Conservation (phyloP, 2,113 vertebrate genomes). For the Oenanthe oenanthe region DNA sequence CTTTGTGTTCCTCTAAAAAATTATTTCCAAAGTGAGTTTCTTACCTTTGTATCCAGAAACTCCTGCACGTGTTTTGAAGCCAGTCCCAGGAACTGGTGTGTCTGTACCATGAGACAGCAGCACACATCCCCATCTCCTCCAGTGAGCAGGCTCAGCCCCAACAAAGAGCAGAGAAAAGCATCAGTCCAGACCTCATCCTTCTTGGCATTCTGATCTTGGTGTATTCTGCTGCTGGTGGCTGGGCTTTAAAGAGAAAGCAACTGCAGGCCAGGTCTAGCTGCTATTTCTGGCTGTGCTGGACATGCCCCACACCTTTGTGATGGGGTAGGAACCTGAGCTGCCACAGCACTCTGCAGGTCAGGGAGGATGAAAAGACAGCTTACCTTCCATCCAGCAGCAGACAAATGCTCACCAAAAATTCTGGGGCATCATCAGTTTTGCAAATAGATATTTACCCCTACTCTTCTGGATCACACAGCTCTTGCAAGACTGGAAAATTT, state of each 20-base stretch:
- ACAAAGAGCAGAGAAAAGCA: not conserved
- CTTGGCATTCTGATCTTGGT: not conserved
- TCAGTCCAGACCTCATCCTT: not conserved
- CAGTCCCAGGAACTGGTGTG: not conserved
- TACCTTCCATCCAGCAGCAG: not conserved
- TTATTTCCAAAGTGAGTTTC: not conserved
- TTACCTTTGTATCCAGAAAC: not conserved
- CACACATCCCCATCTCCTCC: fast-evolving
- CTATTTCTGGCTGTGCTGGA: not conserved
- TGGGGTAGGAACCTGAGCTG: not conserved
- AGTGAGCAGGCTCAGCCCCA: fast-evolving
- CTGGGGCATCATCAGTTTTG: not conserved
- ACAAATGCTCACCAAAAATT: not conserved
- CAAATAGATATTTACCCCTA: not conserved
- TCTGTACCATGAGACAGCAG: fast-evolving
- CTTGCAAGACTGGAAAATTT: not conserved
- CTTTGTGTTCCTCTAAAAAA: not conserved
- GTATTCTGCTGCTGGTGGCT: not conserved
- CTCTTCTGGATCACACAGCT: not conserved
- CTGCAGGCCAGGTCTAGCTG: not conserved
- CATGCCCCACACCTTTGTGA: fast-evolving
- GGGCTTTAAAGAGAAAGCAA: not conserved
- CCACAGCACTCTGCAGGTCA: not conserved
- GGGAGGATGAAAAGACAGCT: not conserved
- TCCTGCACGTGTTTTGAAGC: not conserved